Evolutionary conservation across 2,888 invertebrate species (phyloP), one percentile per base, ranked within the genome.

Genomic region (Flexamia atlantica): DNA sequence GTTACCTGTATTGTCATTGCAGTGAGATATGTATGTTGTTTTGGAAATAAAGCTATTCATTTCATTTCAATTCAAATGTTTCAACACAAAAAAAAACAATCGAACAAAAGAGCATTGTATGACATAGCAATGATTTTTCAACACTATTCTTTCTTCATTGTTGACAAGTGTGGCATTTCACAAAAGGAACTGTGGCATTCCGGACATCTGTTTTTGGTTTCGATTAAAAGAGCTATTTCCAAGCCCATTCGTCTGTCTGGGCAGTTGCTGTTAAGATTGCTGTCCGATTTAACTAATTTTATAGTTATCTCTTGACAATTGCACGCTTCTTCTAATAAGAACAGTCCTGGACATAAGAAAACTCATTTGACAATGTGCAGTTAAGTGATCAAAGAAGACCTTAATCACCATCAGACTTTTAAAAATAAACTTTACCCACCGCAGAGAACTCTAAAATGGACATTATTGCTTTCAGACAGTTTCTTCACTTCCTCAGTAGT

Each of bases 141-240:
- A 36, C 36, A 36, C 9, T 36, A 9, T 36, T 9, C 9, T 46
- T 53, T 23, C 10, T 53, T 53, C 23, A 23, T 23, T 23, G 53
- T 23, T n/a, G 23, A n/a, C 14, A 30, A 28, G 64, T 64, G 64
- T 64, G 64, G 30, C 64, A 64, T 64, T n/a, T 57, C 30, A 64
- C 64, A 64, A 64, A 64, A 30, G 64, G 28, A 12, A 10, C 28
- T 64, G 64, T 64, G 30, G 64, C 20, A 70, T 70, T 40, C 36
- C 70, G 20, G 40, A 32, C 25, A 40, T 70, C 70, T 70, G 32
- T 70, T 70, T 70, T 70, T 36, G 70, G 32, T 40, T 70, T 70
- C 40, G 70, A 70, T 70, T 70, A 70, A 70, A 70, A 36, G 70
- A 70, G 70, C 70, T 70, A 70, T 70, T 70, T 40, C 40, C n/a